These are phyloP conservation scores for Orchesella cincta DNA, from an alignment of 1,140 invertebrate genomes.

Conservation along the genomic window DNA sequence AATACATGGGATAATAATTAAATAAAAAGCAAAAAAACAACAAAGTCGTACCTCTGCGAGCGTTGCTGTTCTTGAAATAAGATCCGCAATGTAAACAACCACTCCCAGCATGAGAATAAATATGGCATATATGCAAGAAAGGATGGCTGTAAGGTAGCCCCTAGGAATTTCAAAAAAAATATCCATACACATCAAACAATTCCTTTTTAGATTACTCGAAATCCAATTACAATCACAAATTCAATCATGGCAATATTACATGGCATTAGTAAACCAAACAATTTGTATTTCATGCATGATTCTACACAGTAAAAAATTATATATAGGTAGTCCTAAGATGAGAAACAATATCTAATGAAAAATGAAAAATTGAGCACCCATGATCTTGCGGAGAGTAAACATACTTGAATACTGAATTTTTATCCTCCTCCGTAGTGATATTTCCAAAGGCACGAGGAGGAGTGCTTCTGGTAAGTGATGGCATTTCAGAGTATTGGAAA, in stretches of 20 bases:
- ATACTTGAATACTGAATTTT: conserved; percentile 54
- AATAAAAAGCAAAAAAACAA: not conserved
- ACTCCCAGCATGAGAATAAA: conserved; percentile 67
- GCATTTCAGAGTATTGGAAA: conserved; percentile 37
- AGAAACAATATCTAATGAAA: not conserved
- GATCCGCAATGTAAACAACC: conserved; percentile 65
- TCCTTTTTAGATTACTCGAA: no score
- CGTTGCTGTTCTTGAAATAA: conserved; percentile 58
- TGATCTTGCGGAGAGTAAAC: not conserved
- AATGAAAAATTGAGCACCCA: not conserved
- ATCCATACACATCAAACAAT: no score
- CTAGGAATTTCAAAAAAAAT: conserved; percentile 58
- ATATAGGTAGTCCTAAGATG: not conserved
- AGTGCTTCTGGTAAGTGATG: conserved; percentile 37
- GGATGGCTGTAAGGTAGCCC: conserved; percentile 61
- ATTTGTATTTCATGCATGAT: no score
- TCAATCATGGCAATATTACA: no score
- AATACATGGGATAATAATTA: not conserved
- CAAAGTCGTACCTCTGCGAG: conserved; percentile 61
- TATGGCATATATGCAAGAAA: conserved; percentile 67
- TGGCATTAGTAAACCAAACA: no score
- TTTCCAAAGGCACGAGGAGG: conserved; percentile 39
- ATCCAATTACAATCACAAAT: no score
- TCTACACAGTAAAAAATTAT: no score
- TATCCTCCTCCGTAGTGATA: conserved; percentile 52